These are phyloP conservation scores for Platichthys flesus DNA, from an alignment of 2,113 vertebrate species.

Conservation along the genomic window DNA sequence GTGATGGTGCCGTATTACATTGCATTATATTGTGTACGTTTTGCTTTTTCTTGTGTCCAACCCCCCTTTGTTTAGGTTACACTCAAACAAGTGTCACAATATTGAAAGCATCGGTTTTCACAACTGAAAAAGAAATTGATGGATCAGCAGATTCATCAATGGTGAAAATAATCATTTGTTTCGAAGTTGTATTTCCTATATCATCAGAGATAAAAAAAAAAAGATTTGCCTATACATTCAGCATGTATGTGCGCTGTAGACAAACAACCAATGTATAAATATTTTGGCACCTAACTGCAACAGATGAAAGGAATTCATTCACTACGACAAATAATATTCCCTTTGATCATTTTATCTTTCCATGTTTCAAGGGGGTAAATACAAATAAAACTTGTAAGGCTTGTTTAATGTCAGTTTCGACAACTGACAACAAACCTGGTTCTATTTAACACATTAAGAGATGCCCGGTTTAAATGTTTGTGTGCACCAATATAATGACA, in stretches of 20 bases:
- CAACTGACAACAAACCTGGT: too few relatives aligned
- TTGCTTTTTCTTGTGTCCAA: slow-evolving; percentile 12
- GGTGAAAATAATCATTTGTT: not conserved
- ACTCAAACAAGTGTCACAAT: slow-evolving; percentile 52
- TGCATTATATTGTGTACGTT: slow-evolving; percentile 35
- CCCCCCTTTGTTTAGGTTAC: slow-evolving; percentile 1
- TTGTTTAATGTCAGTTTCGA: too few relatives aligned
- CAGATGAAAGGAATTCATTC: not conserved
- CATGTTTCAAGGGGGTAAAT: not conserved
- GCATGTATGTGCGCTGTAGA: too few relatives aligned
- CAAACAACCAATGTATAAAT: not conserved
- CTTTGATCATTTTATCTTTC: not conserved
- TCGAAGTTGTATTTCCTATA: not conserved
- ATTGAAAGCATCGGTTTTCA: not conserved
- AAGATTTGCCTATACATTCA: not conserved
- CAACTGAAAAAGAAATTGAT: not conserved
- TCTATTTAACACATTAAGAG: not conserved
- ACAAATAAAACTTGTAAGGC: too few relatives aligned
- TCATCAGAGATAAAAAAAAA: not conserved
- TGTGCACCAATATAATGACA: slow-evolving; percentile 37
- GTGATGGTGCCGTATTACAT: slow-evolving; percentile 35
- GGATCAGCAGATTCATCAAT: not conserved
- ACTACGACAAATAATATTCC: not conserved
- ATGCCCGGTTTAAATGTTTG: not conserved
- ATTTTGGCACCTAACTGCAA: not conserved